A percentile compares a stretch with the other conserved stretches of the same genome.
Evolutionary conservation across 2,888 invertebrate species (phyloP).

Genomic region (Pinctada fucata): DNA sequence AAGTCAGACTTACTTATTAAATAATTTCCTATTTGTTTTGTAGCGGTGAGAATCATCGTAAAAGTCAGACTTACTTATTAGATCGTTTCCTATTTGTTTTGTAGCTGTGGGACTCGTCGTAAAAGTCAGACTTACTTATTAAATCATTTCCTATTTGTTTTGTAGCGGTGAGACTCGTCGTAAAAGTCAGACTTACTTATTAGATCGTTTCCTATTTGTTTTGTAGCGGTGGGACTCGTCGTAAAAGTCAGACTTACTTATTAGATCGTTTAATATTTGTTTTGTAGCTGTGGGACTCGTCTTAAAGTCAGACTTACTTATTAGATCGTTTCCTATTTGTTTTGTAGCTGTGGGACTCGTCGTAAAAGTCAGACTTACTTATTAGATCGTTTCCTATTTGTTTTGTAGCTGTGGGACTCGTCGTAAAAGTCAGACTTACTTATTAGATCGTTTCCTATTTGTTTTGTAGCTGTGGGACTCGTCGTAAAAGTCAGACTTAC

Average conservation of each 20-base stretch:
- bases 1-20: slow-evolving; percentile 49
- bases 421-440: slow-evolving; percentile 40
- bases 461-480: slow-evolving; percentile 48
- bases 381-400: too few relatives aligned
- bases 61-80: slow-evolving; percentile 49
- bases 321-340: slow-evolving; percentile 65
- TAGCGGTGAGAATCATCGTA: slow-evolving; percentile 11
- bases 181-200: slow-evolving; percentile 46
- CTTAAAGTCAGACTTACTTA: slow-evolving; percentile 43
- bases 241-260: too few relatives aligned
- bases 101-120: slow-evolving; percentile 43
- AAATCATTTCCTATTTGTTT: too few relatives aligned
- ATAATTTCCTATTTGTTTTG: slow-evolving; percentile 66
- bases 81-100: slow-evolving; percentile 66
- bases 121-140: too few relatives aligned
- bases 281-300: too few relatives aligned
- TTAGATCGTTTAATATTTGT: too few relatives aligned
- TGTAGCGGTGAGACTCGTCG: too few relatives aligned
- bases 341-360: slow-evolving; percentile 46
- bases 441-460: slow-evolving; percentile 65
- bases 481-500: too few relatives aligned
- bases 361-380: too few relatives aligned
- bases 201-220: slow-evolving; percentile 65
- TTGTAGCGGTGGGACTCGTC: slow-evolving; percentile 44
- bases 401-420: too few relatives aligned